Base-by-base conservation (phyloP, 2,113 vertebrate species). In the Mobula hypostoma region DNA sequence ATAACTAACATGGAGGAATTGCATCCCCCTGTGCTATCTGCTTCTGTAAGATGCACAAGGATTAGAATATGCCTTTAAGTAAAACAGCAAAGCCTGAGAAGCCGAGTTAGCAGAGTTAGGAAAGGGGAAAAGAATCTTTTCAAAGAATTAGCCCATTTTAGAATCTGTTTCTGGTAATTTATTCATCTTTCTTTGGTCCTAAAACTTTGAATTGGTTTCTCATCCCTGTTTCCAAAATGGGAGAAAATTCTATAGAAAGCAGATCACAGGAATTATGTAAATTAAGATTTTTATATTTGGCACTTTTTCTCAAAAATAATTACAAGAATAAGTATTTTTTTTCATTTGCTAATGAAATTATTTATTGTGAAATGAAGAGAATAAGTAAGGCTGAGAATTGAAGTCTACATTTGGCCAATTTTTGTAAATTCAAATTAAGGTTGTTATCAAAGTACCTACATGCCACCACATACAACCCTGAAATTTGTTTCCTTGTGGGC, bases 181-280 rank as follows among this genome's bases (percentile, higher is more conserved):
- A 93, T 74, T 48, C 90, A 74, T 74, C 32, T 21, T 74, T 74
- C 40, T 74, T 19, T 36, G 24, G 68, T 72, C 90, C 29, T 40
- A 24, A 70, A 91, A 91, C 29, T 32, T 40, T 70, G 24, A 74
- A 76, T 74, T 74, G 36, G 2, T 74, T 21, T 93, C 66, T 36
- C 56, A 17, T 74, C 68, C 66, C 19, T 24, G 27, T 27, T 93
- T 48, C 5, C 11, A 29, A 40, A 74, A 76, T 5, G 19, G 72
- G 36, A 93, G 19, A 90, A 2, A 72, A 48, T 93, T 24, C 70
- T 74, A 12, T 93, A 70, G 36, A 56, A 93, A 74, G 36, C 91
- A 74, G 91, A 93, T 32, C 91, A 56, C 70, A 74, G 85, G 61
- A 32, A 93, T 74, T 93, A 15, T 29, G 48, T 93, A 74, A 93